These are phyloP conservation scores for Orthosia cruda DNA, from an alignment of 2,888 invertebrate species.

Conservation along the genomic window DNA sequence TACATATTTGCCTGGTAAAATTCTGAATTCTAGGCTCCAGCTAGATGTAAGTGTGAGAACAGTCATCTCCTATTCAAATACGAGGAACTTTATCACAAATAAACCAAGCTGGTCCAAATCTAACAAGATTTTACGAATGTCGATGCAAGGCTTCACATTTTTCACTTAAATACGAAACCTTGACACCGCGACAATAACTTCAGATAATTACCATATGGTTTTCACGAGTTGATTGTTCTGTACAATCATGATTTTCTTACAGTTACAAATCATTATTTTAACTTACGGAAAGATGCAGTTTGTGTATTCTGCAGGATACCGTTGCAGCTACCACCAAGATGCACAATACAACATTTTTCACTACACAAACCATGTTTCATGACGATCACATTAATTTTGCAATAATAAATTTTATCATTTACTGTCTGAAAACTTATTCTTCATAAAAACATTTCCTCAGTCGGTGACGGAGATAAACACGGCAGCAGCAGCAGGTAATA, in stretches of 20 bases:
- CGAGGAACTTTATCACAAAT: not conserved
- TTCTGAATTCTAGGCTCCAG: not conserved
- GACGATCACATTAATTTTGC: constrained; percentile 62
- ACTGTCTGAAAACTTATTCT: constrained; percentile 33
- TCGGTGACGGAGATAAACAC: constrained; percentile 68
- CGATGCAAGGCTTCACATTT: constrained; percentile 2
- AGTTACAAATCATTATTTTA: constrained; percentile 25
- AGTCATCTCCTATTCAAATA: not conserved
- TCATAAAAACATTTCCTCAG: constrained; percentile 58
- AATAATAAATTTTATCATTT: constrained; percentile 25
- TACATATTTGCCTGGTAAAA: no score
- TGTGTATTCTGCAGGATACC: constrained; percentile 86
- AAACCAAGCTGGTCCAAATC: not conserved
- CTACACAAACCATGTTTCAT: constrained; percentile 82
- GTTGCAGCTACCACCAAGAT: constrained; percentile 73
- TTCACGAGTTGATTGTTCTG: constrained; percentile 8
- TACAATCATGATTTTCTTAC: constrained; percentile 18
- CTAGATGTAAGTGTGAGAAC: not conserved
- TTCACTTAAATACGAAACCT: not conserved
- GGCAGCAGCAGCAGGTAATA: constrained; percentile 6
- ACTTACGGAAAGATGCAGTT: constrained; percentile 86
- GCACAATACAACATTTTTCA: constrained; percentile 73
- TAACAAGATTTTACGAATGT: constrained; percentile 17
- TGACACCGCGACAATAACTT: not conserved
- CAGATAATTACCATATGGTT: constrained; percentile 19